phyloP scores from a whole-genome alignment of 2,888 invertebrate genomes.

The Orthosia incerta region DNA sequence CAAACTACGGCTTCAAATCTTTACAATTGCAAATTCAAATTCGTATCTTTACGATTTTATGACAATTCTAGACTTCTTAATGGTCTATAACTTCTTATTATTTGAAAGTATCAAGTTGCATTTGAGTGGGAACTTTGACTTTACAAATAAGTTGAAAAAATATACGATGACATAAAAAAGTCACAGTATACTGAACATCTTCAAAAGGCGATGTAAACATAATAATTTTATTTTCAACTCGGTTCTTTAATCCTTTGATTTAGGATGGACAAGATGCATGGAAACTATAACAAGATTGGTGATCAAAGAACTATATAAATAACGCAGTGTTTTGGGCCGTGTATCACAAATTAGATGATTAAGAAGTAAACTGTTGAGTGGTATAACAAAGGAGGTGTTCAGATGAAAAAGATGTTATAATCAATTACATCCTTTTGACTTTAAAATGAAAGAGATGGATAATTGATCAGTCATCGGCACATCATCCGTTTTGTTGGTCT shows the following conservation, averaged over 20 bases:
- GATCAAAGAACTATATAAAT: slow-evolving; percentile 59
- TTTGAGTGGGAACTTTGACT: slow-evolving; percentile 42
- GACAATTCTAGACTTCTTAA: slow-evolving; percentile 32
- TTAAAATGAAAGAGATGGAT: slow-evolving; percentile 22
- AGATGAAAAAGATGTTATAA: slow-evolving; percentile 48
- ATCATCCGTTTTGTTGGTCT: background rate
- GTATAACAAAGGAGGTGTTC: slow-evolving; percentile 44
- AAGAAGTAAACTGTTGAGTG: slow-evolving; percentile 32
- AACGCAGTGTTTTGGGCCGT: slow-evolving; percentile 15
- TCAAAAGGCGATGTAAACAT: slow-evolving; percentile 48
- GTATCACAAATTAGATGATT: slow-evolving; percentile 46
- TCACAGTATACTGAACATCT: slow-evolving; percentile 8
- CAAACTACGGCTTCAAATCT: slow-evolving; percentile 44
- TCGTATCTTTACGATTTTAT: slow-evolving; percentile 44
- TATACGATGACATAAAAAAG: slow-evolving; percentile 21
- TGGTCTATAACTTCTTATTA: slow-evolving; percentile 38
- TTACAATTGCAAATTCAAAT: slow-evolving; percentile 66
- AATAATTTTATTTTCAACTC: slow-evolving; percentile 35
- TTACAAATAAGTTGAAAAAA: slow-evolving; percentile 1
- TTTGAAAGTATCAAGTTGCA: slow-evolving; percentile 43
- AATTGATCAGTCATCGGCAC: slow-evolving; percentile 11
- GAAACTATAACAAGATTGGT: slow-evolving; percentile 24
- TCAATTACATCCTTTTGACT: slow-evolving; percentile 24
- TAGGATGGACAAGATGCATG: slow-evolving; percentile 31
- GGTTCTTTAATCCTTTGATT: slow-evolving; percentile 37